phyloP scores from a whole-genome alignment of 2,797 vertebrate species.

The Peromyscus nudipes region DNA sequence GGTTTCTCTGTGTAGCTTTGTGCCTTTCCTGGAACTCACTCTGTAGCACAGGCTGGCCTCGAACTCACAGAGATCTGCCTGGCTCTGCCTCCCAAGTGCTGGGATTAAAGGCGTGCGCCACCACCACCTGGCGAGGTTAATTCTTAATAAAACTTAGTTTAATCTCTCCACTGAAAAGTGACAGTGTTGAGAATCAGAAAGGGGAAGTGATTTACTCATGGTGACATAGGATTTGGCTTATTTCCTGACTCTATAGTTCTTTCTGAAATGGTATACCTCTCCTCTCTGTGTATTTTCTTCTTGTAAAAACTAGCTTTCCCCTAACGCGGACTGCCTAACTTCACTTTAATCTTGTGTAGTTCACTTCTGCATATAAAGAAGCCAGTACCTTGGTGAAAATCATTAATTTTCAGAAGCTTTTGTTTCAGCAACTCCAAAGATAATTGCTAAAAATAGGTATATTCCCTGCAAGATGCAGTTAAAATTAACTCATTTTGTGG shows the following conservation, averaged over 20 bases:
- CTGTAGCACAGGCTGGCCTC: too few species aligned
- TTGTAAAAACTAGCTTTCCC: constrained; percentile 8
- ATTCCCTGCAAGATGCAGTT: constrained; percentile 66
- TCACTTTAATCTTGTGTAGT: constrained; percentile 54
- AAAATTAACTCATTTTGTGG: constrained; percentile 76
- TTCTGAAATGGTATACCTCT: neutral
- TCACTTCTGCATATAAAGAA: constrained; percentile 70
- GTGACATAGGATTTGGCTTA: neutral
- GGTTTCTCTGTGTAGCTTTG: too few species aligned
- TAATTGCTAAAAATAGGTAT: constrained; percentile 85
- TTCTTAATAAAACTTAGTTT: constrained; percentile 42
- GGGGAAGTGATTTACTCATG: neutral
- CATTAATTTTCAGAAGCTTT: constrained; percentile 83
- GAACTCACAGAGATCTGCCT: too few species aligned
- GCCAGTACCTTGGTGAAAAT: constrained; percentile 75
- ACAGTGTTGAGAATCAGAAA: constrained; percentile 5
- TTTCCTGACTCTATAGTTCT: neutral
- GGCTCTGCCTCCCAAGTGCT: too few species aligned
- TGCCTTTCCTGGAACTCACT: too few species aligned
- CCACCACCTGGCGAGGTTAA: neutral
- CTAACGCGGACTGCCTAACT: constrained; percentile 27
- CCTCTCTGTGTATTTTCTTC: constrained; percentile 12
- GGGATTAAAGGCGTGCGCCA: too few species aligned
- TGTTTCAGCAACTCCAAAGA: constrained; percentile 77
- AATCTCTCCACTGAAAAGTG: constrained; percentile 6